These are phyloP conservation scores for Automeris io DNA, from an alignment of 2,888 invertebrate species.

Conservation along the genomic window DNA sequence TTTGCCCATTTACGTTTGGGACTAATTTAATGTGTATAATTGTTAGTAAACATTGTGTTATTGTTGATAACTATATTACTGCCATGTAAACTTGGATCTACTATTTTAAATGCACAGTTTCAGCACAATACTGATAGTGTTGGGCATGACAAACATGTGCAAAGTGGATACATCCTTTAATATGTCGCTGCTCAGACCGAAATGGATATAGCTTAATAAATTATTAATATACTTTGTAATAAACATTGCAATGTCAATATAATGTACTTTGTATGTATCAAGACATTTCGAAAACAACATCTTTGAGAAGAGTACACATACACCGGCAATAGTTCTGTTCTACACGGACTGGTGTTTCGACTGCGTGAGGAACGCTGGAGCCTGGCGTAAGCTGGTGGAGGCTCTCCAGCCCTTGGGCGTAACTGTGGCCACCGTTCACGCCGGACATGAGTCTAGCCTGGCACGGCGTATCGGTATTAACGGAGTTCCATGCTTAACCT, in stretches of 20 bases:
- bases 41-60: too few relatives aligned
- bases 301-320: constrained; percentile 87
- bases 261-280: constrained; percentile 28
- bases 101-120: too few relatives aligned
- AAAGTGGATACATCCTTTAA: too few relatives aligned
- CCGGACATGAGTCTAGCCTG: constrained; percentile 86
- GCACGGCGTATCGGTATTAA: constrained; percentile 88
- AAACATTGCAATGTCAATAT: background rate
- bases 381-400: constrained; percentile 90
- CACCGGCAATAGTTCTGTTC: constrained; percentile 91
- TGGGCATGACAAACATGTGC: too few relatives aligned
- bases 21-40: too few relatives aligned
- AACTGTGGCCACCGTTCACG: constrained; percentile 87
- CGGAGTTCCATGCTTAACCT: constrained; percentile 87
- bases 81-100: too few relatives aligned
- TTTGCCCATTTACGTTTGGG: too few relatives aligned
- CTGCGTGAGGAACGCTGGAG: constrained; percentile 91
- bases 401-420: constrained; percentile 91
- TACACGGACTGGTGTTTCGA: constrained; percentile 97
- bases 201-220: too few relatives aligned
- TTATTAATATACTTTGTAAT: too few relatives aligned
- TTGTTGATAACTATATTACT: too few relatives aligned
- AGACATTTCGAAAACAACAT: constrained; percentile 93
- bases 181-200: too few relatives aligned
- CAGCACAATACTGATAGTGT: too few relatives aligned